A percentile compares a stretch with the other conserved stretches of the same genome.
Conservation (phyloP, 2,797 vertebrate genomes). For the Rhinophrynus dorsalis region DNA sequence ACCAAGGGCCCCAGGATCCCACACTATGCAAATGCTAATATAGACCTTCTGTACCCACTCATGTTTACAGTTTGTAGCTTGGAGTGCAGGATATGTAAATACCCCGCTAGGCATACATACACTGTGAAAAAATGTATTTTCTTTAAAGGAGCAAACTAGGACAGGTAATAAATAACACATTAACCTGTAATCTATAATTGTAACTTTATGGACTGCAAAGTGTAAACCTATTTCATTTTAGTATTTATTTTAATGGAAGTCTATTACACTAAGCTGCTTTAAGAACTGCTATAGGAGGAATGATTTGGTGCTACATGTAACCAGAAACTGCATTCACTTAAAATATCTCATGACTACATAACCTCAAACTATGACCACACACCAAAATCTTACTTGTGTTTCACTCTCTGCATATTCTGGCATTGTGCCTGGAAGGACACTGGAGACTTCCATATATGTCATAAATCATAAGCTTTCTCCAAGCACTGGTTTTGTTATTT, state of each 20-base stretch:
- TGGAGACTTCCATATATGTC: slow-evolving; percentile 30
- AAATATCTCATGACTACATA: slow-evolving; percentile 23
- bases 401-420: slow-evolving; percentile 34
- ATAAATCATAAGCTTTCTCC: slow-evolving; percentile 16
- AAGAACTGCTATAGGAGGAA: not conserved
- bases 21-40: too few species aligned
- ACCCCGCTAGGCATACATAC: too few species aligned
- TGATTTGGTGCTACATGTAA: not conserved
- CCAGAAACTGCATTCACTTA: slow-evolving; percentile 28
- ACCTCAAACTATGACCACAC: slow-evolving; percentile 7
- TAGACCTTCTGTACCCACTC: too few species aligned
- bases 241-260: not conserved
- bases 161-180: too few species aligned
- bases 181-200: too few species aligned
- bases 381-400: slow-evolving; percentile 28
- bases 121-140: too few species aligned
- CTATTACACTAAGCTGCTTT: not conserved
- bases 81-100: too few species aligned
- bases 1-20: too few species aligned
- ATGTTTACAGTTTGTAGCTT: too few species aligned
- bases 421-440: slow-evolving; percentile 20
- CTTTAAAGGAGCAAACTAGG: too few species aligned
- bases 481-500: slow-evolving; percentile 28
- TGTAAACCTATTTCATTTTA: too few species aligned
- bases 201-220: too few species aligned